Base-by-base conservation (phyloP, 2,888 invertebrate genomes). In the Xestia c-nigrum region DNA sequence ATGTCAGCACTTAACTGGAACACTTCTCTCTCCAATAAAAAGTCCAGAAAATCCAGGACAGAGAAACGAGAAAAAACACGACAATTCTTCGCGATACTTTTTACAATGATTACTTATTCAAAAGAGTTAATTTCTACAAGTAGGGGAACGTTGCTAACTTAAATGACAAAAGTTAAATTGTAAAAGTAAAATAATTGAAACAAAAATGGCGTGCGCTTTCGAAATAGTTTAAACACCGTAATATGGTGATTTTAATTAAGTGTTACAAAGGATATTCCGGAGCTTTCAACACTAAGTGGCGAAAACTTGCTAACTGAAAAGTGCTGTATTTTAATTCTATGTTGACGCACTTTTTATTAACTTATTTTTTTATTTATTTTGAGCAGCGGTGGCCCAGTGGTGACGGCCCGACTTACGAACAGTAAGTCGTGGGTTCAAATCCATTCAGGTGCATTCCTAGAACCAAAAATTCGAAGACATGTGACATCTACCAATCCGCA, bases 71-170 rank as follows among this genome's bases (percentile, higher is more conserved):
- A 59, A 63, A 71, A 76, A 63, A 19, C 40, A 7, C 4, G 38
- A 50, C 38, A 38, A 31, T 66, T 59, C 67, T 63, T 61, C 16
- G 7, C 19, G 50, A 74, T 85, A 61, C 52, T 59, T 75, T 82
- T 78, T 19, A 57, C 57, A 66, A 14, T 12, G 43, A 79, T 80
- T 76, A 84, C 59, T 76, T 73, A 80, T 80, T 77, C 84, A 80
- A 87, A 86, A 72, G 87, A 87, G 87, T 87, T 87, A 87, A 86
- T 87, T 78, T 81, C 21, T 31, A 79, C 74, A 61, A 85, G 72
- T 84, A 63, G 65, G 64, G 61, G 69, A 59, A 71, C 72, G 67
- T 46, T 63, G 78, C 75, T 73, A 87, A 87, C 85, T 87, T 86
- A 77, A 85, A 86, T 84, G 85, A 80, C 61, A 78, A 81, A 87